Evolutionary conservation across 2,113 vertebrate genomes (phyloP), one percentile per base, ranked within the genome.

Genomic region (Paramisgurnus dabryanus): DNA sequence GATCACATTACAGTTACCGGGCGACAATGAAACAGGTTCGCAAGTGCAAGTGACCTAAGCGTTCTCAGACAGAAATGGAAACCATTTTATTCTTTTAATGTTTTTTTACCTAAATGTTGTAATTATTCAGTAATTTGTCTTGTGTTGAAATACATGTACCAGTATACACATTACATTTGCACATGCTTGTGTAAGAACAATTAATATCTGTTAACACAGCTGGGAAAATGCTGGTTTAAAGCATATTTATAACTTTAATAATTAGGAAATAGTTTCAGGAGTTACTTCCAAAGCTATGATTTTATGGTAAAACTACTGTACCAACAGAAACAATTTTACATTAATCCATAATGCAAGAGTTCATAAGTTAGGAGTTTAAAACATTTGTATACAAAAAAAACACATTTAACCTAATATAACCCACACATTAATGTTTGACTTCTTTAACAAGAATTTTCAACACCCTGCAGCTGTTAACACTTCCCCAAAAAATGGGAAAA

Each of bases 61-160:
- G 92, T 91, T 90, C 88, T 92, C 76, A 45, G 78, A 73, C 61
- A 47, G 45, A 81, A 67, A 75, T 57, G 18, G 18, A 61, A 67
- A 41, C 72, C 71, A 60, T 17, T 49, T 75, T 64, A 64, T 47
- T 49, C 22, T 43, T 49, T 47, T 1, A n/a, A 39, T 34, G 27
- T 17, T 34, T 11, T 39, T 13, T 27, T 2, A 2, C 6, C 7
- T 50, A 50, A 27, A 15, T 34, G 9, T 34, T 49, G 6, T 6
- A 49, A 12, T 7, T 50, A 47, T 53, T 53, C 6, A 49, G 55
- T 27, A 45, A 68, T 40, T 78, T 18, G 39, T 12, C 8, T 34
- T 78, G 65, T 45, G 40, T 4, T 45, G 71, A 60, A 6, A 73
- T 57, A 8, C 18, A 34, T 43, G 3, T 58, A 22, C 12, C 1